Evolutionary conservation across 2,888 invertebrate genomes (phyloP).

Genomic region (Drosophila gaucha): DNA sequence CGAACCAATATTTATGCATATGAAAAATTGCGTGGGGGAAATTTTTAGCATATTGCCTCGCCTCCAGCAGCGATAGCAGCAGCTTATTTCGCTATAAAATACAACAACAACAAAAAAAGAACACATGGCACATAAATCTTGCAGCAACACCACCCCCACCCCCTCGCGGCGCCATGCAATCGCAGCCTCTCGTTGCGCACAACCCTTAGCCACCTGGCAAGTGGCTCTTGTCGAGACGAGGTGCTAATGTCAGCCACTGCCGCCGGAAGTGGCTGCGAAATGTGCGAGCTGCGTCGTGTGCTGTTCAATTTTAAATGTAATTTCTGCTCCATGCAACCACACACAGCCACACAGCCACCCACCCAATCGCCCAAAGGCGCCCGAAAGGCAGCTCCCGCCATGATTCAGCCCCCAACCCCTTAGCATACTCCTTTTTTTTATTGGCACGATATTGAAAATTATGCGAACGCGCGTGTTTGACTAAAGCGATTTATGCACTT

Average conservation of each 20-base stretch:
- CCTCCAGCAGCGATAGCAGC: slow-evolving; percentile 34
- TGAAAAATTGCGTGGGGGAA: slow-evolving; percentile 61
- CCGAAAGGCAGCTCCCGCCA: slow-evolving; percentile 8
- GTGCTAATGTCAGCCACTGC: slow-evolving; percentile 71
- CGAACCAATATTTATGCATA: slow-evolving; percentile 54
- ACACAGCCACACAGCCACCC: not conserved
- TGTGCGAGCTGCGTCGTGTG: slow-evolving; percentile 46
- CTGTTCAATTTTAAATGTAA: slow-evolving; percentile 77
- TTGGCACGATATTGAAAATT: slow-evolving; percentile 77
- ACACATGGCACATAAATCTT: slow-evolving; percentile 74
- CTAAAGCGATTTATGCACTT: slow-evolving; percentile 71
- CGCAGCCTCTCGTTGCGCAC: not conserved
- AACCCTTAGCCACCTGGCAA: slow-evolving; percentile 48
- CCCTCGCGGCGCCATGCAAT: not conserved
- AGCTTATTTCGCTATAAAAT: slow-evolving; percentile 47
- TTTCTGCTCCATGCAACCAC: slow-evolving; percentile 50
- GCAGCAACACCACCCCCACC: slow-evolving; percentile 17
- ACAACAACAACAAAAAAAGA: slow-evolving; percentile 8
- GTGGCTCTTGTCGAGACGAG: slow-evolving; percentile 55
- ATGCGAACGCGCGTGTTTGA: slow-evolving; percentile 70
- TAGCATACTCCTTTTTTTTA: slow-evolving; percentile 54
- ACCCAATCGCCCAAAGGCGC: not conserved
- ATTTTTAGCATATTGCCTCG: slow-evolving; percentile 72
- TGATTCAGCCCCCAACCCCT: slow-evolving; percentile 13
- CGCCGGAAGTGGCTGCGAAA: slow-evolving; percentile 62